phyloP scores from a whole-genome alignment of 2,888 invertebrate genomes.

The Acanthoscelides obtectus region DNA sequence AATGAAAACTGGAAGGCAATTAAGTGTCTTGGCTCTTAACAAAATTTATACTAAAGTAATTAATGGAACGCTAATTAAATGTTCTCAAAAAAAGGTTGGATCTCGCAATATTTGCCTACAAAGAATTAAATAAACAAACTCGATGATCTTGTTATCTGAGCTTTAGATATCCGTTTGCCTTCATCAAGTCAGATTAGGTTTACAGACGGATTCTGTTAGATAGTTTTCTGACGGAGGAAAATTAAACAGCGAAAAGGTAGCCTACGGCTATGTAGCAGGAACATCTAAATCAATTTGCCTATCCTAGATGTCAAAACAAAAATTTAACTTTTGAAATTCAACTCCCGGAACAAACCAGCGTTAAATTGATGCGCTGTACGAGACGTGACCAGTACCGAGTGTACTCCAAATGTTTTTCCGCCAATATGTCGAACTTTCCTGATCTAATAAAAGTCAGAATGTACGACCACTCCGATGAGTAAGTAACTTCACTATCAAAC shows the following conservation, averaged over 20 bases:
- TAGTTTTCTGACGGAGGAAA: neutral
- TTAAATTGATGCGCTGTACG: too few relatives aligned
- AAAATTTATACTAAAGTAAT: neutral
- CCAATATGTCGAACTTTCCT: too few relatives aligned
- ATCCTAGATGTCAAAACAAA: too few relatives aligned
- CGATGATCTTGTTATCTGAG: neutral
- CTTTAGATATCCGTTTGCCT: neutral
- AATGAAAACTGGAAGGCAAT: neutral
- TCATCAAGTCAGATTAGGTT: neutral
- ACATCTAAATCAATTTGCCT: too few relatives aligned
- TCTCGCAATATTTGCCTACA: neutral
- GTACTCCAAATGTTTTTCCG: too few relatives aligned
- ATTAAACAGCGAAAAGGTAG: neutral
- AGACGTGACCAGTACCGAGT: too few relatives aligned
- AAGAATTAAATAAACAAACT: neutral
- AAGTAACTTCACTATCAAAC: too few relatives aligned
- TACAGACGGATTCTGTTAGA: neutral
- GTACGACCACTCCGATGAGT: too few relatives aligned
- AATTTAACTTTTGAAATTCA: too few relatives aligned
- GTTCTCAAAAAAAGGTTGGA: neutral
- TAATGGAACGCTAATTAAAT: neutral
- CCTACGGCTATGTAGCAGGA: too few relatives aligned
- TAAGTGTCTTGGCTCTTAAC: neutral
- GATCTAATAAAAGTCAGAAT: too few relatives aligned
- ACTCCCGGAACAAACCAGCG: too few relatives aligned